phyloP scores from a whole-genome alignment of 2,113 vertebrate species.

The Tichodroma muraria region DNA sequence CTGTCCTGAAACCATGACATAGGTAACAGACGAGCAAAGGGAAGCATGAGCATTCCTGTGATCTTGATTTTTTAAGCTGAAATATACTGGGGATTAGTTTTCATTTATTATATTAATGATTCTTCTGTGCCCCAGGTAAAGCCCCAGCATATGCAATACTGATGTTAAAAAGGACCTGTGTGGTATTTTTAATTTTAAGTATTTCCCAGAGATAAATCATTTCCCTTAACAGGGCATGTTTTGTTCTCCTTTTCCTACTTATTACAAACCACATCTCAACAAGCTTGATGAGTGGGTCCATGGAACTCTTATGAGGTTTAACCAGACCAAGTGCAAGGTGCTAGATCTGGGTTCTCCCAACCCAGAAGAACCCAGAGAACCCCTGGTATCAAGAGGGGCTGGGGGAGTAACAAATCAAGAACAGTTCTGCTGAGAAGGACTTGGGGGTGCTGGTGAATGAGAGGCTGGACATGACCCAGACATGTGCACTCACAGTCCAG shows the following conservation, averaged over 20 bases:
- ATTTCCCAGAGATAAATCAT: not conserved
- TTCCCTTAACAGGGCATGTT: not conserved
- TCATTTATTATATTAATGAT: not conserved
- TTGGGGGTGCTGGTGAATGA: not conserved
- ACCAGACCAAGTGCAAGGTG: not conserved
- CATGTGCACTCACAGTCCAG: fast-evolving
- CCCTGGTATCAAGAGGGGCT: not conserved
- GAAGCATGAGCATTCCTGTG: not conserved
- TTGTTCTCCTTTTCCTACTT: not conserved
- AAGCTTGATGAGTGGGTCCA: not conserved
- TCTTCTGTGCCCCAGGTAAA: not conserved
- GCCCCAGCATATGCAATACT: not conserved
- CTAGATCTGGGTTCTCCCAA: not conserved
- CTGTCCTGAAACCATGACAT: not conserved
- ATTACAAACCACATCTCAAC: not conserved
- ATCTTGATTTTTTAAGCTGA: not conserved
- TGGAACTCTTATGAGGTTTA: not conserved
- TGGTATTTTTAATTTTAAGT: not conserved
- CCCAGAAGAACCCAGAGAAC: too few relatives aligned
- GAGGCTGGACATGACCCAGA: not conserved
- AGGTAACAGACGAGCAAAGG: not conserved
- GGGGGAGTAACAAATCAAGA: not conserved
- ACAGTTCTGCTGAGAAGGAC: not conserved
- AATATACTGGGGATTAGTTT: not conserved
- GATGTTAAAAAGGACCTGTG: not conserved